Evolutionary conservation across 2,113 vertebrate genomes (phyloP), one percentile per base, ranked within the genome.

Genomic region (Zingel zingel): DNA sequence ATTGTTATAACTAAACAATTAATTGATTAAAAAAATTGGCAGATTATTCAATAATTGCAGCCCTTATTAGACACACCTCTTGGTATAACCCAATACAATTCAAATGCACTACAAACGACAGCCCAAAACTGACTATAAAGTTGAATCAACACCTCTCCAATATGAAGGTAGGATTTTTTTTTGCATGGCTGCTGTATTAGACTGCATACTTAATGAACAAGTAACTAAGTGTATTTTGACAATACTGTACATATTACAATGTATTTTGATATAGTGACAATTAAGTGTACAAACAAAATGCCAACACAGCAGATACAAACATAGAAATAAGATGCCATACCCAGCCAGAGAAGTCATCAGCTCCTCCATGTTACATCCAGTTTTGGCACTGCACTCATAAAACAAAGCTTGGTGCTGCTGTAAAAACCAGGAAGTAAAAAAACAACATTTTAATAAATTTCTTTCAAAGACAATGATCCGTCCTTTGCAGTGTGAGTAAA

Each of bases 401-500:
- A 97, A 97, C 66, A 94, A 85, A 80, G 96, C 95, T 59, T 95
- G 87, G 87, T 96, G 95, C 57, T 96, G 94, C 97, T 97, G 94
- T 58, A 70, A 15, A 25, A 82, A 47, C 33, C 27, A 88, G 21
- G 15, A 43, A 10, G 16, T 43, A 21, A 65, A 62, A 69, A 62
- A 16, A 0, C 13, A n/a, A 23, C 5, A 51, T 19, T n/a, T n/a
- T 11, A 2, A 18, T 33, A 16, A 0, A 47, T 51, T 30, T 36
- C 10, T 47, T 45, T 76, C 0, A 76, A 54, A 53, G 15, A 6
- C 1, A 5, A 47, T 48, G 18, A 23, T 7, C 6, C 2, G 27
- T 39, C 2, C 21, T 50, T 21, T 18, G 11, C n/a, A 18, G 25
- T 9, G 2, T 14, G 65, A 47, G 18, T 36, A 43, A 83, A 87